Conservation (phyloP, 1,140 invertebrate species). For the Streblospio benedicti region DNA sequence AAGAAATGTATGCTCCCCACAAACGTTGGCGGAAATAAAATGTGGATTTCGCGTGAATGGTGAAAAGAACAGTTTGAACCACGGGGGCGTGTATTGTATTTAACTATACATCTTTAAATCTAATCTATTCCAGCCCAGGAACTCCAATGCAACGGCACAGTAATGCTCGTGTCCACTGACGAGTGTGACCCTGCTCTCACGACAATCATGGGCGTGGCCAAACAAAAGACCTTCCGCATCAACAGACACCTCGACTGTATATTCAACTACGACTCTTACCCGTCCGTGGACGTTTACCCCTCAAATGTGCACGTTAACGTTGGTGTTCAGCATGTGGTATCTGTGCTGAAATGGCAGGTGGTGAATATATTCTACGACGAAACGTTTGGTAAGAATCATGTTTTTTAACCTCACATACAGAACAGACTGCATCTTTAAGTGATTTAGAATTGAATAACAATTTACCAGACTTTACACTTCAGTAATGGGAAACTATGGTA, state of each 20-base stretch:
- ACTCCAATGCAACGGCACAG: conserved; percentile 1
- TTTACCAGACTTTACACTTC: neutral
- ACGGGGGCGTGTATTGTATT: no score
- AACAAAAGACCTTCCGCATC: neutral
- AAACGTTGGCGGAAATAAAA: no score
- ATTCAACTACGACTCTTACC: neutral
- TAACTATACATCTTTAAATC: no score
- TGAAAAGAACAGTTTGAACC: no score
- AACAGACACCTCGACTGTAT: neutral
- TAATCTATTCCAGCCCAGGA: no score
- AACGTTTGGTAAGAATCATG: neutral
- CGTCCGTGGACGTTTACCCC: neutral
- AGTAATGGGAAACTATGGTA: neutral
- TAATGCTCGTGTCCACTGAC: neutral
- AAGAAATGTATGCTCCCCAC: no score
- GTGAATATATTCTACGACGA: conserved; percentile 1
- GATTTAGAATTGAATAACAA: neutral
- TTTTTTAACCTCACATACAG: no score
- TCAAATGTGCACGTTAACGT: neutral
- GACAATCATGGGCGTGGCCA: neutral
- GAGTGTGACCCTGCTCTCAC: neutral
- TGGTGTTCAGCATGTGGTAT: neutral
- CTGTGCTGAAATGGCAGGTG: neutral
- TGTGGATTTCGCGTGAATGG: no score
- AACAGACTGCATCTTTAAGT: no score